phyloP scores from a whole-genome alignment of 2,888 invertebrate species.

The Acutogordius australiensis region DNA sequence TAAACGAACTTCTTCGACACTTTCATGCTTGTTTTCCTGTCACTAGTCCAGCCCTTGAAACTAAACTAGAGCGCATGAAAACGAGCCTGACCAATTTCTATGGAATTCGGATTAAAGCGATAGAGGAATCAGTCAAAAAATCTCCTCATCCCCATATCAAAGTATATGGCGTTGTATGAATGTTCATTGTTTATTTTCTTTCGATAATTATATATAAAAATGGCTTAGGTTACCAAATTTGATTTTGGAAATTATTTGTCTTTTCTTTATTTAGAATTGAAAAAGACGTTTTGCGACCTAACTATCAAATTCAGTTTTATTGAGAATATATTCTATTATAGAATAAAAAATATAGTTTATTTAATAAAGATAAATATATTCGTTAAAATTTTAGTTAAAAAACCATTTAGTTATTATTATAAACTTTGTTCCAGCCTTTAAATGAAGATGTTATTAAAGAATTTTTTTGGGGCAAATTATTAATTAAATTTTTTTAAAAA shows the following conservation, averaged over 20 bases:
- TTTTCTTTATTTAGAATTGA: no score
- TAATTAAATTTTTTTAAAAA: no score
- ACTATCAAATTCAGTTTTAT: no score
- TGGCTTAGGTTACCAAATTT: no score
- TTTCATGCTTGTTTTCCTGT: conserved; percentile 75
- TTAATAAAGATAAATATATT: not conserved
- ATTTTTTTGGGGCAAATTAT: no score
- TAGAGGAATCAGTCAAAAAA: not conserved
- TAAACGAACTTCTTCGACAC: conserved; percentile 60
- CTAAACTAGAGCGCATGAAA: not conserved
- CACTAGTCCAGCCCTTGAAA: not conserved
- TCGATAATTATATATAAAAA: no score
- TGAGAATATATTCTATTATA: no score
- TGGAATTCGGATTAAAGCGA: not conserved
- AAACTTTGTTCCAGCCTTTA: no score
- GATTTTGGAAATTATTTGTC: not conserved
- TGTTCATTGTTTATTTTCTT: no score
- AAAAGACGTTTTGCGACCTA: no score
- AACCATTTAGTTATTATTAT: not conserved
- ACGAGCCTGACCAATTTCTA: not conserved
- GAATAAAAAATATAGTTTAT: not conserved
- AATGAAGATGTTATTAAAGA: no score
- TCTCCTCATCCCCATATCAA: not conserved
- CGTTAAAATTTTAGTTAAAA: not conserved
- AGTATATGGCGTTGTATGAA: not conserved